Evolutionary conservation across 2,888 invertebrate species (phyloP).

Genomic region (Xestia rhomboidea): DNA sequence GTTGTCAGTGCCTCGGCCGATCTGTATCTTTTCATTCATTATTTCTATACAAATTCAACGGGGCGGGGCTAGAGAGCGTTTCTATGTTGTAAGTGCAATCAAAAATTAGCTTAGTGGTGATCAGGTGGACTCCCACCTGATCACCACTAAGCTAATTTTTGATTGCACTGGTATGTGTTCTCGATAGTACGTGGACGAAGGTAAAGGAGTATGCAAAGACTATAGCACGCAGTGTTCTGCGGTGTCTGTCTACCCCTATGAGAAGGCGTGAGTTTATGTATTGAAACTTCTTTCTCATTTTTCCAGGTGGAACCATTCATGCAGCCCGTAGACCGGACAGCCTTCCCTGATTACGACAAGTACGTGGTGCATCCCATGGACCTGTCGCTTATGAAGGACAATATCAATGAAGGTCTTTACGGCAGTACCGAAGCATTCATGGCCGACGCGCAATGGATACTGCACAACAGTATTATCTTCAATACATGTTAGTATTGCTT

Average conservation of each 20-base stretch:
- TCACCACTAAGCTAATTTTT: too few species aligned
- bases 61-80: too few species aligned
- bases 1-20: too few species aligned
- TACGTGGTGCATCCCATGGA: conserved; percentile 97
- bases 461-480: conserved; percentile 97
- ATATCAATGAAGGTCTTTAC: conserved; percentile 94
- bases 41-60: too few species aligned
- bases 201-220: too few species aligned
- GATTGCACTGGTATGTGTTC: too few species aligned
- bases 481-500: conserved; percentile 94
- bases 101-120: too few species aligned
- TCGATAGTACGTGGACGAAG: too few species aligned
- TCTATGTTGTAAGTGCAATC: too few species aligned
- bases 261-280: not conserved
- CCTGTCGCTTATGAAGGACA: conserved; percentile 93
- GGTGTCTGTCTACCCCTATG: not conserved
- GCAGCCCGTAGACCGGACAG: conserved; percentile 93
- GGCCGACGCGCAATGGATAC: conserved; percentile 97
- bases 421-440: conserved; percentile 97
- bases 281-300: not conserved
- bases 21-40: too few species aligned
- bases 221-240: not conserved
- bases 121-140: too few species aligned
- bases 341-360: conserved; percentile 94
- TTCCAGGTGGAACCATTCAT: conserved; percentile 94